Evolutionary conservation across 2,888 invertebrate genomes (phyloP).

Genomic region (Nemotelus nigrinus): DNA sequence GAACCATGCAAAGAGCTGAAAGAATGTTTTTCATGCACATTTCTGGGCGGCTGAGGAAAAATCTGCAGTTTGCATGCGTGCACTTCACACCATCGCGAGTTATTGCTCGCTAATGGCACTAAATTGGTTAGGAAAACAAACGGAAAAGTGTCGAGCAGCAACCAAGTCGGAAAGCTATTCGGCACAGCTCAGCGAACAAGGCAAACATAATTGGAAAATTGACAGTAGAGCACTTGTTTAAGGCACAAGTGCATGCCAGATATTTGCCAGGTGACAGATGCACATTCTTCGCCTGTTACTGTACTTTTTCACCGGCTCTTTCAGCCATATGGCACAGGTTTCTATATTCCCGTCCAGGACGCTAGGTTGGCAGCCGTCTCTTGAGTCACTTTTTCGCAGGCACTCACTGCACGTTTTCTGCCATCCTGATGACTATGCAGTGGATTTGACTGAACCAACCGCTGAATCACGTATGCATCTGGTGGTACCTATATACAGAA

Average conservation of each 20-base stretch:
- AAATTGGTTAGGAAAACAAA: slow-evolving; percentile 35
- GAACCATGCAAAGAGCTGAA: slow-evolving; percentile 1
- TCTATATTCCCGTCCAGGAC: neutral
- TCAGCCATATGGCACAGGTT: neutral
- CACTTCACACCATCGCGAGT: slow-evolving; percentile 24
- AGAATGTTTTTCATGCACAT: neutral
- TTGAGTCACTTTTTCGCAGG: slow-evolving; percentile 22
- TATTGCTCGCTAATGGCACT: slow-evolving; percentile 33
- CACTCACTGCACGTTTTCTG: neutral
- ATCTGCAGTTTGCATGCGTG: slow-evolving; percentile 25
- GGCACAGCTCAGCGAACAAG: slow-evolving; percentile 31
- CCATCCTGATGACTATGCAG: neutral
- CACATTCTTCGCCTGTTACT: slow-evolving; percentile 36
- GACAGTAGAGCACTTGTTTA: slow-evolving; percentile 40
- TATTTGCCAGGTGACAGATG: slow-evolving; percentile 41
- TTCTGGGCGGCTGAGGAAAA: too few relatives aligned
- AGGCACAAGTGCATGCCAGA: slow-evolving; percentile 25
- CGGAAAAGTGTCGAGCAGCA: slow-evolving; percentile 28
- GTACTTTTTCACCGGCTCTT: slow-evolving; percentile 9
- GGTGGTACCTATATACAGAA: neutral
- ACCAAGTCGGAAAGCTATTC: slow-evolving; percentile 4
- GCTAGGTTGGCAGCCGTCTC: neutral
- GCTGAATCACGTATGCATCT: neutral
- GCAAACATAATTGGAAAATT: slow-evolving; percentile 39
- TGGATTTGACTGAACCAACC: slow-evolving; percentile 3